A percentile compares a stretch with the other conserved stretches of the same genome.
phyloP scores from a whole-genome alignment of 2,888 invertebrate genomes.

The Cecidostiba fungosa region DNA sequence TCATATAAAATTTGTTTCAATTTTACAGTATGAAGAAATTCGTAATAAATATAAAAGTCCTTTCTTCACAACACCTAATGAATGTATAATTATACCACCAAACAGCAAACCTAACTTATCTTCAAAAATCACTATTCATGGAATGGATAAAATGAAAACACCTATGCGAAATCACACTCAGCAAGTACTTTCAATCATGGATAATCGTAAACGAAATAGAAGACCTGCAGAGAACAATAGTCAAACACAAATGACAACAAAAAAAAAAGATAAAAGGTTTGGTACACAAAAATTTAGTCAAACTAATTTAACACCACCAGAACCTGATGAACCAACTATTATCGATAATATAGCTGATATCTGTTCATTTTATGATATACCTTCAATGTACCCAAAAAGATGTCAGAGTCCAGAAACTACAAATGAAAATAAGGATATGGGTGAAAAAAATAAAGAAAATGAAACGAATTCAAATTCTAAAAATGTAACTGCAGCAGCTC shows the following conservation, averaged over 20 bases:
- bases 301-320: not conserved
- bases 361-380: slow-evolving; percentile 56
- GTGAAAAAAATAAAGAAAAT: slow-evolving; percentile 1
- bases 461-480: not conserved
- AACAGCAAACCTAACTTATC: slow-evolving; percentile 36
- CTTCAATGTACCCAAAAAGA: slow-evolving; percentile 36
- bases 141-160: slow-evolving; percentile 35
- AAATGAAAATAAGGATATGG: not conserved
- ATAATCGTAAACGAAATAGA: slow-evolving; percentile 13
- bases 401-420: not conserved
- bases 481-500: not conserved
- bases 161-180: slow-evolving; percentile 26
- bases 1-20: slow-evolving; percentile 1
- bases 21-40: slow-evolving; percentile 36
- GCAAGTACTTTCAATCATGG: slow-evolving; percentile 47
- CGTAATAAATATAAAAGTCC: slow-evolving; percentile 15
- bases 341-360: slow-evolving; percentile 42
- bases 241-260: not conserved
- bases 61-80: slow-evolving; percentile 32
- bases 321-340: slow-evolving; percentile 10
- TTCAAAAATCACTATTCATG: slow-evolving; percentile 28
- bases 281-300: no score
- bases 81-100: slow-evolving; percentile 18
- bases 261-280: not conserved
- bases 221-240: not conserved